A percentile compares a stretch with the other conserved stretches of the same genome.
These are phyloP conservation scores for Urocynchramus pylzowi DNA, from an alignment of 2,113 vertebrate genomes.

Conservation along the genomic window DNA sequence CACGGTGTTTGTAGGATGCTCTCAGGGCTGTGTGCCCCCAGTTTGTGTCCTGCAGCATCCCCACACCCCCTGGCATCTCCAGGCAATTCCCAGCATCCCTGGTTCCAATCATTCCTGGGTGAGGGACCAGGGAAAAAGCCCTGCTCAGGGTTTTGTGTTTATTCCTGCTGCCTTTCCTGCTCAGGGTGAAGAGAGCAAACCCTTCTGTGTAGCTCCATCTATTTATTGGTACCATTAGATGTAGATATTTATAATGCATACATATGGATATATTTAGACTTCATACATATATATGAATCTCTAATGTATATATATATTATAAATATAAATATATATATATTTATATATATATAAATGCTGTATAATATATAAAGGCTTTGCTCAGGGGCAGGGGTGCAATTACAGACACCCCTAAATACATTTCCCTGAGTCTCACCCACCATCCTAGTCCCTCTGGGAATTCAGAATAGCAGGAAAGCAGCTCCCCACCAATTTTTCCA, in stretches of 20 bases:
- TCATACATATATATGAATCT: background rate
- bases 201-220: background rate
- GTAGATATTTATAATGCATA: background rate
- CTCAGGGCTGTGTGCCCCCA: rapidly evolving
- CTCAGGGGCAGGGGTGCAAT: background rate
- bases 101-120: background rate
- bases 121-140: background rate
- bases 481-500: background rate
- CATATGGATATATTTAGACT: background rate
- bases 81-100: background rate
- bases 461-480: background rate
- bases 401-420: background rate
- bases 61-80: background rate
- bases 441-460: background rate
- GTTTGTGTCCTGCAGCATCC: background rate
- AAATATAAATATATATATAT: background rate
- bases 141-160: background rate
- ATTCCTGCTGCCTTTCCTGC: background rate
- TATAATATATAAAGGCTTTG: background rate
- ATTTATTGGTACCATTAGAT: background rate
- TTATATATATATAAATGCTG: background rate
- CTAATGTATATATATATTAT: background rate
- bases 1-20: rapidly evolving
- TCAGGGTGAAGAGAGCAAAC: background rate
- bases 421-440: background rate